Evolutionary conservation across 1,140 invertebrate genomes (phyloP), one percentile per base, ranked within the genome.

Genomic region (Penaeus chinensis): DNA sequence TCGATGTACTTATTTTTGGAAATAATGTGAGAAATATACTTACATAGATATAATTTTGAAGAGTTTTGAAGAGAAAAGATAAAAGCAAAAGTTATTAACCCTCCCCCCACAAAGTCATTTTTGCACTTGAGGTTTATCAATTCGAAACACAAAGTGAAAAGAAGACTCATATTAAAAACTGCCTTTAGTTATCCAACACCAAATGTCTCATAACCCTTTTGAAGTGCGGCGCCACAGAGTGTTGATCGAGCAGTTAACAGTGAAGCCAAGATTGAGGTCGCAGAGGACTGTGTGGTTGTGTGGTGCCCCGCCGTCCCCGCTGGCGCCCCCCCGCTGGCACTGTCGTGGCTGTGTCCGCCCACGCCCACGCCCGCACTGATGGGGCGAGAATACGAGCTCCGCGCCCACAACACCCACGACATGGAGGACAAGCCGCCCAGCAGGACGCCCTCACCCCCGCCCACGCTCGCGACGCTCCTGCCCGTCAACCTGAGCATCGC

Each of bases 401-500:
- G 82, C 82, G 66, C 82, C 87, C 82, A 63, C 69, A 60, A 84
- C 69, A 22, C n/a, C 66, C 81, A 63, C 82, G 71, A 20, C 82
- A 88, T 88, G 87, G 87, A 88, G 87, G 82, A 88, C 74, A 84
- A 78, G 71, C 87, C 87, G 37, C 79, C 79, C 69, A 87, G 80
- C 66, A 84, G 85, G 77, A 88, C 85, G 32, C 89, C 89, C 71
- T 90, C 89, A 69, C 89, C 89, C 54, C 84, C 89, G 24, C 89
- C 84, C 37, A 88, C 89, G 18, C 66, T 90, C 42, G 89, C 87
- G 77, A 87, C 89, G 20, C 87, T 90, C 27, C 87, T 90, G 22
- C 89, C 89, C 13, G 89, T 90, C 76, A 90, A 90, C 84, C 87
- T 90, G 20, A 90, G 89, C 81, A 83, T 89, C 74, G 60, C 87